Base-by-base conservation (phyloP, 2,113 vertebrate species). In the Atherinomorus stipes region DNA sequence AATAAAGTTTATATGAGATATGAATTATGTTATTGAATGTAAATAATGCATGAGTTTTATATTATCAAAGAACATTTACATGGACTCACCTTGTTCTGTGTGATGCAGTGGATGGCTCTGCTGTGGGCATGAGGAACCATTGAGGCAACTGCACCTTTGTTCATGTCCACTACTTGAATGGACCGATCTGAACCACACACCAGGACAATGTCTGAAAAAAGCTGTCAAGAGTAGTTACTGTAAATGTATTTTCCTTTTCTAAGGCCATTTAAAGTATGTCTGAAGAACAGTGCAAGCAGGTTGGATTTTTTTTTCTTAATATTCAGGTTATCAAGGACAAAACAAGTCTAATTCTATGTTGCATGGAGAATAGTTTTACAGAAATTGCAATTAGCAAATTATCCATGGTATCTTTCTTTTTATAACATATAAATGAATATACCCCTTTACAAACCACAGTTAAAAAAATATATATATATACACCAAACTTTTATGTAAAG, bases 141-240 rank as follows among this genome's bases (percentile, higher is more conserved):
- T 2, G 95, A 92, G 4, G 83, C 76, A 10, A 95, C 93, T 52
- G 80, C 49, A 47, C 92, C 94, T 11, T 71, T 90, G 60, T 96
- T 97, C 89, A 97, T 94, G 86, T 98, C 95, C 78, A 97, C 96
- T 16, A 96, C 84, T 78, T 96, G 95, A 82, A 98, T 19, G 0
- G 95, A 87, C 66, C 91, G 84, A 87, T 96, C 94, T 15, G 93
- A 91, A 31, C 94, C 94, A 63, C 94, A 94, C 22, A 90, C 68
- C 64, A 98, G 89, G 7, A 97, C 90, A 2, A 96, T 89, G 79
- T 97, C 96, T 98, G 85, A 26, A 25, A 34, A n/a, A 8, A 51
- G 26, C 11, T 74, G 79, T 85, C 78, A 86, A 86, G 87, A 65
- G 78, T 83, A 49, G 15, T 64, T 38, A 47, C 59, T 18, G 56